phyloP scores from a whole-genome alignment of 2,888 invertebrate species.

The Gymnosoma rotundatum region DNA sequence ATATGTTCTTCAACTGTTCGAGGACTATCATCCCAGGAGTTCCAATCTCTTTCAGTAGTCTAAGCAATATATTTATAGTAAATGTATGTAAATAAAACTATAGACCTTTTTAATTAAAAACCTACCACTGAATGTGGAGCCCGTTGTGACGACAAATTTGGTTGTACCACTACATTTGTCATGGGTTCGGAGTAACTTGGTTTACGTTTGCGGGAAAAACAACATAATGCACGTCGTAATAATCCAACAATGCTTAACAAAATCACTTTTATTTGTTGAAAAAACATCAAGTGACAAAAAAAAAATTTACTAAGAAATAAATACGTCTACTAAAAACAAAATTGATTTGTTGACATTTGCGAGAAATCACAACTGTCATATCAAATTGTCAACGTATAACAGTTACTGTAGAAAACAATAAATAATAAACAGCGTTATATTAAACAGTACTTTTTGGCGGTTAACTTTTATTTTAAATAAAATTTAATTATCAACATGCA shows the following conservation, averaged over 20 bases:
- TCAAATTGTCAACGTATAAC: conserved; percentile 27
- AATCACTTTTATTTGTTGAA: conserved; percentile 84
- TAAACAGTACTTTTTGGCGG: conserved; percentile 8
- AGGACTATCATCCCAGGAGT: conserved; percentile 85
- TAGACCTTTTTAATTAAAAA: neutral
- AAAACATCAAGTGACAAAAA: conserved; percentile 73
- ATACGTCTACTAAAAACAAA: conserved; percentile 20
- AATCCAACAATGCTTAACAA: conserved; percentile 83
- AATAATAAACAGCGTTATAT: conserved; percentile 27
- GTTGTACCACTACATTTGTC: conserved; percentile 83
- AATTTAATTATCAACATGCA: neutral
- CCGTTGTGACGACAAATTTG: conserved; percentile 71
- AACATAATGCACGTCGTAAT: conserved; percentile 85
- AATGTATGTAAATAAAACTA: neutral
- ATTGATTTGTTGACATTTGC: conserved; percentile 65
- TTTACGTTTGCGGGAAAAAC: conserved; percentile 84
- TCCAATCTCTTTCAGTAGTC: conserved; percentile 83
- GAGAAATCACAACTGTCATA: conserved; percentile 22
- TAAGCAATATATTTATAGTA: neutral
- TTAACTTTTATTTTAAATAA: neutral
- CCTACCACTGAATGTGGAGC: conserved; percentile 48
- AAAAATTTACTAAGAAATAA: neutral
- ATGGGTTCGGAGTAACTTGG: conserved; percentile 83
- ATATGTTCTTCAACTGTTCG: conserved; percentile 85
- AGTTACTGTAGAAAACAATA: conserved; percentile 25